These are phyloP conservation scores for Cheilosia scutellata DNA, from an alignment of 2,888 invertebrate genomes.

Conservation along the genomic window DNA sequence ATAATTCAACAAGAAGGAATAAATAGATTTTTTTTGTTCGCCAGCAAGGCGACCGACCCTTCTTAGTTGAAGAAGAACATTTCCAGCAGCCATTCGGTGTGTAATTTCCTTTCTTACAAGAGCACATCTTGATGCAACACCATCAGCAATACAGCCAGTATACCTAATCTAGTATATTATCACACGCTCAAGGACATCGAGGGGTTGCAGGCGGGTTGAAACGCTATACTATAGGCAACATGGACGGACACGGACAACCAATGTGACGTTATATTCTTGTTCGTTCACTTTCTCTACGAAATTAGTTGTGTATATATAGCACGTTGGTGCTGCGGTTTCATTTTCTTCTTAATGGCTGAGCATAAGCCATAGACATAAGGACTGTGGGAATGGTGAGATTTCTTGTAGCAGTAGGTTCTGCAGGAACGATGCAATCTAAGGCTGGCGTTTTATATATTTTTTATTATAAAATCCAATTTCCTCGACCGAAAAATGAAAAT, in stretches of 20 bases:
- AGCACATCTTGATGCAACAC: not conserved
- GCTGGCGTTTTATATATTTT: slow-evolving; percentile 3
- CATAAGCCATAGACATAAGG: slow-evolving; percentile 6
- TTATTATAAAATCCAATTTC: slow-evolving; percentile 39
- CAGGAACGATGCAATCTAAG: not conserved
- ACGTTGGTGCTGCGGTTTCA: slow-evolving; percentile 7
- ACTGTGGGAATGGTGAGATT: not conserved
- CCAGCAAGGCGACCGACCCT: not conserved
- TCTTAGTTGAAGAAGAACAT: not conserved
- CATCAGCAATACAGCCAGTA: not conserved
- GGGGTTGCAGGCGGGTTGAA: not conserved
- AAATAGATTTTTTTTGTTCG: slow-evolving; percentile 11
- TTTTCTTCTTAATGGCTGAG: slow-evolving; percentile 11
- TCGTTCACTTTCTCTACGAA: not conserved
- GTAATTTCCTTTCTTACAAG: slow-evolving; percentile 16
- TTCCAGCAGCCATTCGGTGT: slow-evolving; percentile 6
- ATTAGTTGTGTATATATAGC: not conserved
- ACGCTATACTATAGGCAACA: no score
- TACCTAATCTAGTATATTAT: not conserved
- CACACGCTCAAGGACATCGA: not conserved
- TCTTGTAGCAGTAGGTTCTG: not conserved
- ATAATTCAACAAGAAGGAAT: slow-evolving; percentile 10
- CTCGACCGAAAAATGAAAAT: slow-evolving; percentile 20
- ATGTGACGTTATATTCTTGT: not conserved
- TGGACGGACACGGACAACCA: not conserved